Conservation (phyloP, 2,888 invertebrate genomes). For the Idaea biselata region DNA sequence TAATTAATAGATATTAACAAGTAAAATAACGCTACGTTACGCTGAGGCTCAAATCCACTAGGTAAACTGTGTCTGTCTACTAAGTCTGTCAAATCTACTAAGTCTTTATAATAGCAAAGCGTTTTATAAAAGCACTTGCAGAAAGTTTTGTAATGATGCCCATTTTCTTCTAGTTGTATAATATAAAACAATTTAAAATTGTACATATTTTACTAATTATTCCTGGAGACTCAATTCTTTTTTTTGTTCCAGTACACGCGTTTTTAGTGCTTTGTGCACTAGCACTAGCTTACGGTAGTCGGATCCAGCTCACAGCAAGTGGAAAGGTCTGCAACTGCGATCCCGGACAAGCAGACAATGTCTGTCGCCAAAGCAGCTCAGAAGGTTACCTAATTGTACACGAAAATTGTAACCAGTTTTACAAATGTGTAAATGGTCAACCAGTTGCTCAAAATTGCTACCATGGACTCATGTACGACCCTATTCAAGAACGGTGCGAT, state of each 20-base stretch:
- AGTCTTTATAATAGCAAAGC: too few relatives aligned
- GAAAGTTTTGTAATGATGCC: too few relatives aligned
- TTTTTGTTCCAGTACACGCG: constrained; percentile 45
- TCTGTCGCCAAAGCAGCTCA: constrained; percentile 36
- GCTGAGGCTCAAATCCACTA: too few relatives aligned
- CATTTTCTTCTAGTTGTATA: too few relatives aligned
- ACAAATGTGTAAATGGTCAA: constrained; percentile 35
- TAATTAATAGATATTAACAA: too few relatives aligned
- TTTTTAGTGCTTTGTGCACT: constrained; percentile 51
- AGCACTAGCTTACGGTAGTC: constrained; percentile 39
- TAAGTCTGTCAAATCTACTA: too few relatives aligned
- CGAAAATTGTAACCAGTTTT: constrained; percentile 46
- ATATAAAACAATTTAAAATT: too few relatives aligned
- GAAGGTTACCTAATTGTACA: constrained; percentile 38
- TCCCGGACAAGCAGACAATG: constrained; percentile 34
- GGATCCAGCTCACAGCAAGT: constrained; percentile 31
- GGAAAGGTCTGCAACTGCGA: constrained; percentile 36
- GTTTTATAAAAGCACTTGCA: too few relatives aligned
- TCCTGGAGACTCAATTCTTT: constrained; percentile 4
- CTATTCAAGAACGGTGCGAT: constrained; percentile 33
- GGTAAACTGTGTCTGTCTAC: too few relatives aligned
- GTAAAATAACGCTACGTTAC: too few relatives aligned
- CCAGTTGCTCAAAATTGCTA: constrained; percentile 32
- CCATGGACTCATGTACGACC: constrained; percentile 32
- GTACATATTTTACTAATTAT: constrained; percentile 3